Evolutionary conservation across 1,140 invertebrate species (phyloP).

Genomic region (Zaprionus ghesquierei): DNA sequence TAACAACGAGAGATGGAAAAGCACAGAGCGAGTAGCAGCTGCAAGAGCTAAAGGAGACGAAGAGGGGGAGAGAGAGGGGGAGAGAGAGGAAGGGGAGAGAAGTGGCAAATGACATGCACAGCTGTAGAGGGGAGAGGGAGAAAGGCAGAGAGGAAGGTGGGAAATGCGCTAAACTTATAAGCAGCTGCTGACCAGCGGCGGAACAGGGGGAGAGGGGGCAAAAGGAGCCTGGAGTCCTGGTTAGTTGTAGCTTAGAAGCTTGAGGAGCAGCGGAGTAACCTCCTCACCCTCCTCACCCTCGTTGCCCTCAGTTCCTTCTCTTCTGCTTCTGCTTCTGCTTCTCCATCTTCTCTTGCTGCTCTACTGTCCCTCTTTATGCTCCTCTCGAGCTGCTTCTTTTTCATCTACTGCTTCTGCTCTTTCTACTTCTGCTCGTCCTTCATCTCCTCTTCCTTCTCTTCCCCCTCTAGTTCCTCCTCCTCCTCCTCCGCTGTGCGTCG

Average conservation of each 20-base stretch:
- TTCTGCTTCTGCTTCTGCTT: neutral
- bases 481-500: neutral
- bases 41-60: neutral
- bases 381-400: neutral
- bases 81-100: neutral
- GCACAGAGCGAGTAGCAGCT: neutral
- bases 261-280: too few species aligned
- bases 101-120: slow-evolving; percentile 30
- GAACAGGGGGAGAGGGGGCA: neutral
- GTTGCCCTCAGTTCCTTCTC: neutral
- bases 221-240: too few species aligned
- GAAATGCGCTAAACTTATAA: slow-evolving; percentile 73
- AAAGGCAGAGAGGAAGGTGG: neutral
- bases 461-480: neutral
- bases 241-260: too few species aligned
- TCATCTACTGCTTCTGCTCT: neutral
- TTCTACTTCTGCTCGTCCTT: neutral
- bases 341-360: neutral
- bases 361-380: neutral
- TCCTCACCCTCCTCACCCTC: too few species aligned
- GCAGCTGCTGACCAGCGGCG: neutral
- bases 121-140: neutral
- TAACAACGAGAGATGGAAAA: slow-evolving; percentile 44
- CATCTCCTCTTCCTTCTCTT: neutral
- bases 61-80: neutral